Conservation (phyloP, 2,797 vertebrate genomes). For the Kryptopterus vitreolus region DNA sequence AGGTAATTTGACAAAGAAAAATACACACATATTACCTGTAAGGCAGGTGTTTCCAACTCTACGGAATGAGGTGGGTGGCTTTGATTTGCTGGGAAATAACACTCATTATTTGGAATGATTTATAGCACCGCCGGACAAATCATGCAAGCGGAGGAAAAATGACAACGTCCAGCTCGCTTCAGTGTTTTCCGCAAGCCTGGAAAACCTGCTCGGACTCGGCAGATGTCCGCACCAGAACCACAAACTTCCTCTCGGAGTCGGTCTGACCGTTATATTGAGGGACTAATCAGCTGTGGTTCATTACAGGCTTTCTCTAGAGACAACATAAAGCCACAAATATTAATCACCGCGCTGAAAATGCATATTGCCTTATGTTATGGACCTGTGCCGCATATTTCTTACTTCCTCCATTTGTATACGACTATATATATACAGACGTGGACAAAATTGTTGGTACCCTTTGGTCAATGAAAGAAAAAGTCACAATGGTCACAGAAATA, state of each 20-base stretch:
- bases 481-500: no score
- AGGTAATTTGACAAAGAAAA: conserved; percentile 38
- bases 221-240: background rate
- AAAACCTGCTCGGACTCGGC: background rate
- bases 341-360: background rate
- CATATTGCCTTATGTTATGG: background rate
- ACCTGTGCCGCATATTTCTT: no score
- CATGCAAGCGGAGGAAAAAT: background rate
- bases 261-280: background rate
- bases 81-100: background rate
- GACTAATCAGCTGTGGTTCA: background rate
- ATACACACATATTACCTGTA: background rate
- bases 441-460: no score
- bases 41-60: background rate
- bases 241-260: background rate
- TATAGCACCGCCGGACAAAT: background rate
- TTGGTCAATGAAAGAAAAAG: no score
- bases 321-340: background rate
- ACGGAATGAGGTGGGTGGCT: background rate
- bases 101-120: background rate
- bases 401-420: background rate
- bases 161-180: background rate
- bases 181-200: background rate
- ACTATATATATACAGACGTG: background rate
- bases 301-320: background rate